These are phyloP conservation scores for Argopecten irradians DNA, from an alignment of 1,140 invertebrate species.

Conservation along the genomic window DNA sequence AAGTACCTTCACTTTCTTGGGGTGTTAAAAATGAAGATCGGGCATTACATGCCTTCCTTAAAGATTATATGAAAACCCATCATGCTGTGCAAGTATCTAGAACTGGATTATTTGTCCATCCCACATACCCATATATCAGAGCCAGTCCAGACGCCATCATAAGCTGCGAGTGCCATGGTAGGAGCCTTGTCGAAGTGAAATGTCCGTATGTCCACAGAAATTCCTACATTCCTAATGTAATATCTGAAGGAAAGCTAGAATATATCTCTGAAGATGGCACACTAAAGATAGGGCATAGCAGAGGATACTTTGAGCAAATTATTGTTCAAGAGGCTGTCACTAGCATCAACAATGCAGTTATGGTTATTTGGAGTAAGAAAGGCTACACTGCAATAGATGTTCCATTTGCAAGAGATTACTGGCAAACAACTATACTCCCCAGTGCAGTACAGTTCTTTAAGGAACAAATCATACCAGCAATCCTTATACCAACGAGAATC, in stretches of 20 bases:
- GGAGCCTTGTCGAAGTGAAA: slow-evolving; percentile 11
- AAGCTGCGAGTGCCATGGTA: slow-evolving; percentile 27
- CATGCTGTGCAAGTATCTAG: neutral
- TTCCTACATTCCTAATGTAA: neutral
- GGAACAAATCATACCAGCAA: neutral
- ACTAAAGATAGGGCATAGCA: neutral
- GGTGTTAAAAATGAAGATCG: neutral
- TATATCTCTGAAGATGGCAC: neutral
- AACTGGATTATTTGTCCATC: neutral
- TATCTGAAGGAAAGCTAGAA: neutral
- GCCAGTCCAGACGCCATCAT: slow-evolving; percentile 28
- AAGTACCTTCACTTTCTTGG: slow-evolving; percentile 20
- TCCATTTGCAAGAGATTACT: neutral
- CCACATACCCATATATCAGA: neutral
- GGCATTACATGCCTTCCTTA: neutral
- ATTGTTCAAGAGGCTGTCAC: neutral
- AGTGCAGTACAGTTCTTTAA: neutral
- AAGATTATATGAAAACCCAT: neutral
- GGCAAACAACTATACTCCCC: neutral
- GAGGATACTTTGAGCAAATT: slow-evolving; percentile 26
- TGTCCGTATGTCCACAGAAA: slow-evolving; percentile 18
- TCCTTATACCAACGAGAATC: neutral
- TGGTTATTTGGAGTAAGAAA: slow-evolving; percentile 19
- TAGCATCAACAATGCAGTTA: neutral
- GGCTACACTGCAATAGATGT: neutral